Evolutionary conservation across 2,113 vertebrate species (phyloP), one percentile per base, ranked within the genome.

Genomic region (Planiliza haematocheilus): DNA sequence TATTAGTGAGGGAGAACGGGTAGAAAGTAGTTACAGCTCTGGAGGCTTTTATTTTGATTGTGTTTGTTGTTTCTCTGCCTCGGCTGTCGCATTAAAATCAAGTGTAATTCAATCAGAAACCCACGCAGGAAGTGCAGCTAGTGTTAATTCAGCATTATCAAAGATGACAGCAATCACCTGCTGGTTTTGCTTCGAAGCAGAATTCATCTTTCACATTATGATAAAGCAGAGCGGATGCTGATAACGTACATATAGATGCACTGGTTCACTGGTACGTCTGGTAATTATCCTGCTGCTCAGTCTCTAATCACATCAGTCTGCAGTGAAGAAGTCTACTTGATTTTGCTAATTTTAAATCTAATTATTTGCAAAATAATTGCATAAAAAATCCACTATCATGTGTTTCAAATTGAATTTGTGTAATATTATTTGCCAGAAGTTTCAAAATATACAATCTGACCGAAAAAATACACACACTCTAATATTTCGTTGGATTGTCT

Each of bases 81-180:
- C 77, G 43, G 56, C 63, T 77, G 71, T 75, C 62, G 42, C 13
- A 73, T 79, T 71, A 50, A 50, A 65, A 70, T 53, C 52, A 12
- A 4, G 11, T 16, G 45, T 82, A 77, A 91, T 57, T 62, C 36
- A 83, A 85, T 85, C 48, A 69, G 48, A 37, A 59, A 46, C 18
- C 59, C 78, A 37, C 70, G 10, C 61, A 86, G 85, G 85, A 90
- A 83, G 78, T 43, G 41, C 17, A 10, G 56, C 71, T 57, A n/a
- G 46, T 14, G 7, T 39, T 24, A 7, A 56, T 73, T 57, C 34
- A 61, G 48, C 65, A 70, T 42, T 61, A 82, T 4, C 43, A 57
- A 70, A 48, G 51, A 42, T 30, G 84, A 62, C 59, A 18, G 63
- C 5, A 7, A 42, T 42, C 49, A 46, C 36, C 58, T 58, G 66